phyloP scores from a whole-genome alignment of 37 sponge, comb jelly and placozoan genomes.

The Corticium candelabrum region DNA sequence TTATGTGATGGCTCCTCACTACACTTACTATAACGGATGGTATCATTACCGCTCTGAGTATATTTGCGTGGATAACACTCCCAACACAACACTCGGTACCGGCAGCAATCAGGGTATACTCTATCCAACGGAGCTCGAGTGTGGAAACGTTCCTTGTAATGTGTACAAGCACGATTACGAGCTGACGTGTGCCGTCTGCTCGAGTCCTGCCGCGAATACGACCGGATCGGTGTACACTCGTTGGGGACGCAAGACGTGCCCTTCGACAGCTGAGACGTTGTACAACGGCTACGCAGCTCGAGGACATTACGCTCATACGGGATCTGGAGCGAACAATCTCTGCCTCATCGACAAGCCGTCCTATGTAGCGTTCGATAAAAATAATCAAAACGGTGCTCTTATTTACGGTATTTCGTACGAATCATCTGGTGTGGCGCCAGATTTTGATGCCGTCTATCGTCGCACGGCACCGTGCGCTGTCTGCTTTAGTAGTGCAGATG shows the following conservation, averaged over 20 bases:
- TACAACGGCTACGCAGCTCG: neutral
- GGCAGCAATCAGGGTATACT: neutral
- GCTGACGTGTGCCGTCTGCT: neutral
- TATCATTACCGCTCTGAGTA: neutral
- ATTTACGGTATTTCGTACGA: neutral
- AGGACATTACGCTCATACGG: neutral
- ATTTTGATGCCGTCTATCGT: neutral
- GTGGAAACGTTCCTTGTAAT: neutral
- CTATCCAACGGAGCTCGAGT: neutral
- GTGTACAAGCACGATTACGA: neutral
- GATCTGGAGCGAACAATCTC: neutral
- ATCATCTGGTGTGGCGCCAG: neutral
- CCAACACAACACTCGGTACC: neutral
- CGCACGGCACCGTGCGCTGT: neutral
- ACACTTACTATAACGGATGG: neutral
- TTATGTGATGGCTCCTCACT: neutral
- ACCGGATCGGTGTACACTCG: neutral
- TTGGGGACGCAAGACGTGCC: neutral
- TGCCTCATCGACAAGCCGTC: neutral
- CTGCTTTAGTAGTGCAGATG: neutral
- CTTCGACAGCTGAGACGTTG: neutral
- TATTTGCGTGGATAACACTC: neutral
- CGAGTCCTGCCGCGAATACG: neutral
- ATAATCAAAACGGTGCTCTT: neutral
- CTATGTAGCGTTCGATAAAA: neutral